Base-by-base conservation (phyloP, 2,113 vertebrate genomes). In the Copsychus sechellarum region DNA sequence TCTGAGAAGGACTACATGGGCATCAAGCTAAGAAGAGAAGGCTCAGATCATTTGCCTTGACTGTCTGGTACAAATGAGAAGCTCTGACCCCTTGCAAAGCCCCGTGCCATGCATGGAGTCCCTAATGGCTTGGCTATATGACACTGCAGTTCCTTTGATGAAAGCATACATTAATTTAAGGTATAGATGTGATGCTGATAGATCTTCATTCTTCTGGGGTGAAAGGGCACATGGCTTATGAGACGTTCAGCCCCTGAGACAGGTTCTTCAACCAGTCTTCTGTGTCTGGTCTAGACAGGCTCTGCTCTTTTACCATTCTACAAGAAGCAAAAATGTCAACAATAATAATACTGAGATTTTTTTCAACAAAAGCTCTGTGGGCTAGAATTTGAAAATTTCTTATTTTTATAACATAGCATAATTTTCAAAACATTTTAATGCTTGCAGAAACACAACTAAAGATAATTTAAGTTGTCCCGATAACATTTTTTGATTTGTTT, bases 191-290 rank as follows among this genome's bases (percentile, higher is more conserved):
- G 24, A 20, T 65, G 40, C 8, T 71, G 14, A 81, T 22, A 81
- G 31, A 71, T 28, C 9, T 29, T 29, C 28, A 57, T 57, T 66
- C 22, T 79, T 74, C 38, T 70, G 24, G 16, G 18, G 33, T 61
- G 21, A 64, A 69, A 65, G 24, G 9, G 6, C 16, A 42, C 0
- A 0, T 53, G 25, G 22, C 19, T 65, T 5, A 1, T 38, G 29
- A 62, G 8, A 12, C 15, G 18, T 36, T 87, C 54, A 61, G 21
- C 12, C 31, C 2, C 42, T 57, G 36, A 53, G 29, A 58, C 16
- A 34, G 15, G 7, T 33, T 16, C 15, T 67, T 71, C 42, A n/a
- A 12, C 14, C 5, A 47, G 5, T n/a, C 28, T 62, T 45, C 47
- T 57, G 19, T 73, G 31, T 66, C 50, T 92, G 42, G 8, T 5